phyloP scores from a whole-genome alignment of 37 sponge, comb jelly and placozoan species.

The Beroe forskalii region DNA sequence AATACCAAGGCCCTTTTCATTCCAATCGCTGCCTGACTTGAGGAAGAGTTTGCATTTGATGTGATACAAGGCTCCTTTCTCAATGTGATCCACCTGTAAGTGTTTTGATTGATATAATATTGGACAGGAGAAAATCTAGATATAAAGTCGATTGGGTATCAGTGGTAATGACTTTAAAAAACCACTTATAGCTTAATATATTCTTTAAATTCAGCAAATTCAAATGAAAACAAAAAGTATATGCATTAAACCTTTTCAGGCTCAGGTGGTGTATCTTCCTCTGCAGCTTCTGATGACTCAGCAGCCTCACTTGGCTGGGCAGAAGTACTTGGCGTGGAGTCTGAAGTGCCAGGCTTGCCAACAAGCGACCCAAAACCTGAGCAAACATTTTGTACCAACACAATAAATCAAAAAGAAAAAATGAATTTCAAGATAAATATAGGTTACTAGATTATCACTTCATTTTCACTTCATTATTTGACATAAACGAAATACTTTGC shows the following conservation, averaged over 20 bases:
- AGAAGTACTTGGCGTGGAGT: not conserved
- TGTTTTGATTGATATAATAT: not conserved
- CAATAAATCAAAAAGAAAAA: not conserved
- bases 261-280: not conserved
- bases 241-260: constrained; percentile 48
- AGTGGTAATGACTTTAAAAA: too few relatives aligned
- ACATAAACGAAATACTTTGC: too few relatives aligned
- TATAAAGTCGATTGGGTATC: too few relatives aligned
- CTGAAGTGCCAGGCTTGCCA: constrained; percentile 9
- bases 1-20: constrained; percentile 50
- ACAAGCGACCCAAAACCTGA: not conserved
- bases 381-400: too few relatives aligned
- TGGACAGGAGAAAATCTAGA: too few relatives aligned
- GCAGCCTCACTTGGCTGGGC: not conserved
- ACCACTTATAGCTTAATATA: too few relatives aligned
- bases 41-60: constrained; percentile 63
- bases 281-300: not conserved
- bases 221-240: too few relatives aligned
- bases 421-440: not conserved
- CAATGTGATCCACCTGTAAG: constrained; percentile 43
- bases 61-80: constrained; percentile 45
- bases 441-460: too few relatives aligned
- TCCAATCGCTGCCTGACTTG: constrained; percentile 46
- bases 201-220: too few relatives aligned
- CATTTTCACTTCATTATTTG: too few relatives aligned